phyloP scores from a whole-genome alignment of 2,797 vertebrate genomes.

The Masticophis lateralis region DNA sequence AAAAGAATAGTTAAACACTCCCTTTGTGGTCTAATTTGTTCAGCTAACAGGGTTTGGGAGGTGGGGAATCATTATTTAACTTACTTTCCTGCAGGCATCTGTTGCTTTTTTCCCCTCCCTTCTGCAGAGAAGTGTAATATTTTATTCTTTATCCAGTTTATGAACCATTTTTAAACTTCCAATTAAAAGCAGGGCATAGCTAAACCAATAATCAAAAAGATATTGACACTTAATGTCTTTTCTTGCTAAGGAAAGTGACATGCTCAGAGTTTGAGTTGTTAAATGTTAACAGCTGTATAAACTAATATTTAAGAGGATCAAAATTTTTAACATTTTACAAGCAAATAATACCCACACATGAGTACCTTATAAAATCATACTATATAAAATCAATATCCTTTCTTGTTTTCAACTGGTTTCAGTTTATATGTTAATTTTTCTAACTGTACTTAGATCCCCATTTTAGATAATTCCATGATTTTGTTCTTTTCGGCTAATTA shows the following conservation, averaged over 20 bases:
- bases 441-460: not conserved
- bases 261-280: not conserved
- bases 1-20: no score
- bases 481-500: not conserved
- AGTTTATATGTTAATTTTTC: not conserved
- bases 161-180: not conserved
- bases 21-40: not conserved
- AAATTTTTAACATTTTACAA: not conserved
- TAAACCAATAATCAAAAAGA: not conserved
- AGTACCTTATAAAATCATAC: not conserved
- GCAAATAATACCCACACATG: not conserved
- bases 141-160: not conserved
- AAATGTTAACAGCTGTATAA: not conserved
- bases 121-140: not conserved
- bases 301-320: not conserved
- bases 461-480: not conserved
- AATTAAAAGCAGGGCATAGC: not conserved
- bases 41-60: no score
- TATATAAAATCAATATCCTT: not conserved
- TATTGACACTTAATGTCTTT: not conserved
- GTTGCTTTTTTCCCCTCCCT: not conserved
- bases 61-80: not conserved
- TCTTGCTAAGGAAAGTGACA: not conserved
- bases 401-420: not conserved
- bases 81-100: not conserved